Conservation (phyloP, 2,113 vertebrate species). For the Aegypius monachus region DNA sequence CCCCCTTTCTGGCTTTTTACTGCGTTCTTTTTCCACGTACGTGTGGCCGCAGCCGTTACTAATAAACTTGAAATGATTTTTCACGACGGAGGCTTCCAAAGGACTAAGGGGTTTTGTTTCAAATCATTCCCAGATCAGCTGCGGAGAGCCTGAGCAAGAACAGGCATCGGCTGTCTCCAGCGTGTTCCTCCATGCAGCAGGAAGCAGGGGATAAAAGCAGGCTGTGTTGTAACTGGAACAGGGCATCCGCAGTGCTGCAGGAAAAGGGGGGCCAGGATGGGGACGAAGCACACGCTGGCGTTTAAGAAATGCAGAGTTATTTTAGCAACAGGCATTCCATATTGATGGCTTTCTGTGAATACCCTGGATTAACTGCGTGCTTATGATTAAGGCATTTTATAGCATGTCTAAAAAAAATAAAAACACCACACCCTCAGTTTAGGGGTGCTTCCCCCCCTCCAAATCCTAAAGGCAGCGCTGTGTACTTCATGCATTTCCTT, state of each 20-base stretch:
- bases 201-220: slow-evolving; percentile 45
- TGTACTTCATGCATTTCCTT: neutral
- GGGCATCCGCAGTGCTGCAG: slow-evolving; percentile 15
- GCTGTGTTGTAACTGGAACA: neutral
- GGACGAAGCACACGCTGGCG: neutral
- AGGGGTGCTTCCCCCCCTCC: neutral
- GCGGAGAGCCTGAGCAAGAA: slow-evolving; percentile 39
- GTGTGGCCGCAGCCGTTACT: slow-evolving; percentile 72
- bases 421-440: neutral
- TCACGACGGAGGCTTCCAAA: slow-evolving; percentile 62
- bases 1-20: neutral
- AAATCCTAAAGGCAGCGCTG: neutral
- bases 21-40: slow-evolving; percentile 21
- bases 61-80: slow-evolving; percentile 74
- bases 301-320: neutral
- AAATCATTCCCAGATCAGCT: slow-evolving; percentile 75
- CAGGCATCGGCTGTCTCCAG: neutral
- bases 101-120: slow-evolving; percentile 63
- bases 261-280: neutral
- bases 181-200: slow-evolving; percentile 49
- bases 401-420: neutral
- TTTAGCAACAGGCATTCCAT: neutral
- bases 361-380: neutral
- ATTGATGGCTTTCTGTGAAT: neutral
- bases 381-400: neutral